These are phyloP conservation scores for Zaprionus obscuricornis DNA, from an alignment of 2,888 invertebrate genomes.

Conservation along the genomic window DNA sequence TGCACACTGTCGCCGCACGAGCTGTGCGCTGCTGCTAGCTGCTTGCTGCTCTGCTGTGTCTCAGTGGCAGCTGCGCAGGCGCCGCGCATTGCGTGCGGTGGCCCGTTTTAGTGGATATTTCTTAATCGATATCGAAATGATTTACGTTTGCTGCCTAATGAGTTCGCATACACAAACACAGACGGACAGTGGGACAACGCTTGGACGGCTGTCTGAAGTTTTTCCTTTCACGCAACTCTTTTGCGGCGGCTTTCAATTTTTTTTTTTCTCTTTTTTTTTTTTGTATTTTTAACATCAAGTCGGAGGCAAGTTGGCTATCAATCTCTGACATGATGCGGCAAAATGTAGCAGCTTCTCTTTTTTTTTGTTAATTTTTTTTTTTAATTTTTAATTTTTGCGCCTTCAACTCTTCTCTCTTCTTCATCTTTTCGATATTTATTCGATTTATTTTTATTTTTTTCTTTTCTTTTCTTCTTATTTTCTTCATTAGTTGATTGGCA, in stretches of 20 bases:
- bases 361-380: too few relatives aligned
- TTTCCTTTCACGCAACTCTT: slow-evolving; percentile 69
- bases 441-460: slow-evolving; percentile 4
- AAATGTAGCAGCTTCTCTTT: slow-evolving; percentile 32
- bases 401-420: background rate
- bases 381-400: too few relatives aligned
- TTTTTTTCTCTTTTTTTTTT: slow-evolving; percentile 4
- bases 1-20: slow-evolving; percentile 70
- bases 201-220: slow-evolving; percentile 7
- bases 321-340: slow-evolving; percentile 69
- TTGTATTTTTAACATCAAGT: slow-evolving; percentile 25
- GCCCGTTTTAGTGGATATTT: slow-evolving; percentile 63
- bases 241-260: slow-evolving; percentile 39
- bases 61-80: slow-evolving; percentile 56
- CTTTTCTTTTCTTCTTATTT: slow-evolving; percentile 5
- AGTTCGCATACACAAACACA: slow-evolving; percentile 63
- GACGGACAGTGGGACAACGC: slow-evolving; percentile 5
- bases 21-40: too few relatives aligned
- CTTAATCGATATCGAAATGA: slow-evolving; percentile 78
- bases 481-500: slow-evolving; percentile 69
- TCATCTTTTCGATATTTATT: too few relatives aligned
- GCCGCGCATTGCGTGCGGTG: slow-evolving; percentile 67
- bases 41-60: background rate
- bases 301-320: slow-evolving; percentile 54
- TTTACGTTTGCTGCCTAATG: slow-evolving; percentile 78